Evolutionary conservation across 1,140 invertebrate species (phyloP).

Genomic region (Theocolax elegans): DNA sequence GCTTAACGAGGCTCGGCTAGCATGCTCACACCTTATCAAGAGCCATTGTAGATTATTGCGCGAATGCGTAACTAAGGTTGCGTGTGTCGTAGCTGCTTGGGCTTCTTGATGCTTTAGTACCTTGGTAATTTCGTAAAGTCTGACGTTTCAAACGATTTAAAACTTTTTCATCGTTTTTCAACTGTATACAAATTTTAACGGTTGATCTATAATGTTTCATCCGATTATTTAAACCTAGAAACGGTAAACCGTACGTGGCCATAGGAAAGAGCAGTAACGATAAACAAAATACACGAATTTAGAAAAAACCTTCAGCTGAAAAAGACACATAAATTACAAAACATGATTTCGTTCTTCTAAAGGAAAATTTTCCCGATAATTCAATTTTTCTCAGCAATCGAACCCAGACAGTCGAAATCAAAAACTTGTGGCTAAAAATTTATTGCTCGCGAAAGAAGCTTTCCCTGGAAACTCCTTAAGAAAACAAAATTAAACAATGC

Average conservation of each 20-base stretch:
- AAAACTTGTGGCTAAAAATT: constrained; percentile 16
- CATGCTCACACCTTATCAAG: constrained; percentile 6
- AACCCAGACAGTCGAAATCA: constrained; percentile 21
- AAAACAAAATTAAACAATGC: constrained; percentile 38
- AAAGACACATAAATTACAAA: background rate
- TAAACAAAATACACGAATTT: too few species aligned
- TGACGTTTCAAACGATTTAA: too few species aligned
- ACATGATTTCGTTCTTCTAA: background rate
- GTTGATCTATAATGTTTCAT: too few species aligned
- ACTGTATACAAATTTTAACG: too few species aligned
- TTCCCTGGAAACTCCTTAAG: constrained; percentile 12
- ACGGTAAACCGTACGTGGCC: too few species aligned
- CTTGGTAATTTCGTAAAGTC: too few species aligned
- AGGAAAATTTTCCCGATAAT: constrained; percentile 26
- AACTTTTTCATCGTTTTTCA: too few species aligned
- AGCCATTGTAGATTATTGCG: background rate
- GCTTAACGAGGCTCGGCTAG: constrained; percentile 4
- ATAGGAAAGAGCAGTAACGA: too few species aligned
- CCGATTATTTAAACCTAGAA: too few species aligned
- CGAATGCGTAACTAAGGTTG: constrained; percentile 12
- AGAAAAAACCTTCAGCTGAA: too few species aligned
- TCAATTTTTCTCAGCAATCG: constrained; percentile 3
- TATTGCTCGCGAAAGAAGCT: constrained; percentile 11
- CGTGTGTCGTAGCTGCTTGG: background rate
- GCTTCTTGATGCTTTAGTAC: background rate